Percentiles rank a stretch among this genome's conserved stretches.
Evolutionary conservation across 2,113 vertebrate genomes (phyloP).

Genomic region (Pelecanoides urinatrix): DNA sequence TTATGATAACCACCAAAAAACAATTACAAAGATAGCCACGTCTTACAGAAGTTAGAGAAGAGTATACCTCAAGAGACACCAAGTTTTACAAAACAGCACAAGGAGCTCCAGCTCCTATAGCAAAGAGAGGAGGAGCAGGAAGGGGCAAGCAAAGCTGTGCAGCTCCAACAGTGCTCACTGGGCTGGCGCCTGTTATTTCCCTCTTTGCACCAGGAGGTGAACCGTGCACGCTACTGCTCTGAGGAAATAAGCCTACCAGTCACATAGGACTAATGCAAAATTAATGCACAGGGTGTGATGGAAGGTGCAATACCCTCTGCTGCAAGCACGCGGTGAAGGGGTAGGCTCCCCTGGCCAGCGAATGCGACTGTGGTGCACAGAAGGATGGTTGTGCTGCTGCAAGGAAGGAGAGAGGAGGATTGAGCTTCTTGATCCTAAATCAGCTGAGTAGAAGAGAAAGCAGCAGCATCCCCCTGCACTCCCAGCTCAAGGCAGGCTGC

Average conservation of each 20-base stretch:
- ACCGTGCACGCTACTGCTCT: background rate
- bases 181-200: background rate
- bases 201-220: background rate
- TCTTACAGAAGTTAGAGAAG: background rate
- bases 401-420: background rate
- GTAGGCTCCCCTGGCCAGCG: fast-evolving
- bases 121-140: background rate
- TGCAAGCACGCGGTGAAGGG: fast-evolving
- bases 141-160: background rate
- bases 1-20: background rate
- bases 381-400: background rate
- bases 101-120: background rate
- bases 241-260: background rate
- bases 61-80: background rate
- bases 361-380: fast-evolving
- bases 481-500: background rate
- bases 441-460: background rate
- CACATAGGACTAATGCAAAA: background rate
- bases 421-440: background rate
- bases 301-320: background rate
- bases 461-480: fast-evolving
- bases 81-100: background rate
- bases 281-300: background rate
- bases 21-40: background rate
- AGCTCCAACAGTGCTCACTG: background rate